Base-by-base conservation (phyloP, 2,113 vertebrate genomes). In the Hippolais icterina region DNA sequence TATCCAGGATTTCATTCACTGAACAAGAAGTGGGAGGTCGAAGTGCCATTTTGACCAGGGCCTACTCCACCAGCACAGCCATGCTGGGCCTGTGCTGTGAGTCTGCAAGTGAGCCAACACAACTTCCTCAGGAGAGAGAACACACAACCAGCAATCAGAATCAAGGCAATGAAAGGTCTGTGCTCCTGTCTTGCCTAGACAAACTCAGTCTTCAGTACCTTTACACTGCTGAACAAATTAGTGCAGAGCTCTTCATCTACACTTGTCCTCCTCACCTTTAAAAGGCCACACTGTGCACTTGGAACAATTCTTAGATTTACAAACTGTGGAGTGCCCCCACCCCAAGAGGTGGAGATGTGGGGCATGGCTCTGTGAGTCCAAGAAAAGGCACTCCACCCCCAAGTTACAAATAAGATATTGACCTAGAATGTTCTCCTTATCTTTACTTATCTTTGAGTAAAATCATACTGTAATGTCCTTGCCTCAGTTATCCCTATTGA, bases 1-100 rank as follows among this genome's bases (percentile, higher is more conserved):
- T 23, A 64, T 44, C 35, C 57, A 75, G 33, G 47, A 29, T 0
- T 0, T 21, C 57, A 54, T 15, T 71, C 20, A 56, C 37, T 19
- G 46, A 60, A 69, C 9, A 52, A 63, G 64, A 80, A 23, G 7
- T 33, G 17, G 4, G 25, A 47, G 12, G 25, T 39, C 1, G 0
- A 72, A 64, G 23, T 10, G 19, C 7, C 13, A 22, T 59, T 75
- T 65, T 49, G 11, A 22, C 16, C 6, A 37, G n/a, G 37, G 31
- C 3, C 66, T 64, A 2, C 24, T 39, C 23, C 42, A 52, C 18
- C 65, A 63, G 10, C 20, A 39, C 11, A 71, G n/a, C 11, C 39
- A 37, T 2, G 1, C 12, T 49, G 29, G 56, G 39, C 18, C 24
- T 8, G 2, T 47, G 33, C 52, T 4, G 0, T 42, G 28, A 44